Percentiles rank a stretch among this genome's conserved stretches.
Conservation (phyloP, 2,113 vertebrate genomes). For the Chaetura pelagica region DNA sequence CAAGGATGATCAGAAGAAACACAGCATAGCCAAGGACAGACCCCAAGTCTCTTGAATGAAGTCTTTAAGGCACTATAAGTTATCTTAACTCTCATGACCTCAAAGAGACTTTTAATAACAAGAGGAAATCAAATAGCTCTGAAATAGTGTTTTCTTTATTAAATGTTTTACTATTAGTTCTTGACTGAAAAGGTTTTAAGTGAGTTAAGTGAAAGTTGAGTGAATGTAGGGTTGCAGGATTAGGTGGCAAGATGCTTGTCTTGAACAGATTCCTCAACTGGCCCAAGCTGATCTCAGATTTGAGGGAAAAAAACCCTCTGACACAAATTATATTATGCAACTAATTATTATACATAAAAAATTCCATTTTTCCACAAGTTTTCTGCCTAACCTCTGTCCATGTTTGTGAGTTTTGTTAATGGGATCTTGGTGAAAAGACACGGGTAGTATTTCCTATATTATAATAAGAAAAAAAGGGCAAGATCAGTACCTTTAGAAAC, state of each 20-base stretch:
- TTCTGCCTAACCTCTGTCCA: rapidly evolving
- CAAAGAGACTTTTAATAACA: background rate
- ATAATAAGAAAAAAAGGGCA: background rate
- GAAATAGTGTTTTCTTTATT: background rate
- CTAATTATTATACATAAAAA: background rate
- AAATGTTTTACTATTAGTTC: background rate
- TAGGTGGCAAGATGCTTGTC: no score
- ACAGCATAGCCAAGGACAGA: background rate
- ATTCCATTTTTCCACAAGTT: background rate
- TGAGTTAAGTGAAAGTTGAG: background rate
- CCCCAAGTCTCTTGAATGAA: rapidly evolving
- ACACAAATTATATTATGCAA: background rate
- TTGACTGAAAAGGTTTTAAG: background rate
- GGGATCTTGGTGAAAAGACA: background rate
- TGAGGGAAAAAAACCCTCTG: background rate
- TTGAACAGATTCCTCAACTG: background rate
- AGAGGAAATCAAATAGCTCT: background rate
- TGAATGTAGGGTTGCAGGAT: background rate
- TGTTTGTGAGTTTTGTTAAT: background rate
- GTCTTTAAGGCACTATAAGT: background rate
- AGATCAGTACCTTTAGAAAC: background rate
- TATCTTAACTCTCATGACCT: background rate
- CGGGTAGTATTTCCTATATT: background rate
- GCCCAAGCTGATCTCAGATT: background rate
- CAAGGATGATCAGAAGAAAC: background rate